These are phyloP conservation scores for Drosophila nigromelanica DNA, from an alignment of 1,140 invertebrate genomes.

Conservation along the genomic window DNA sequence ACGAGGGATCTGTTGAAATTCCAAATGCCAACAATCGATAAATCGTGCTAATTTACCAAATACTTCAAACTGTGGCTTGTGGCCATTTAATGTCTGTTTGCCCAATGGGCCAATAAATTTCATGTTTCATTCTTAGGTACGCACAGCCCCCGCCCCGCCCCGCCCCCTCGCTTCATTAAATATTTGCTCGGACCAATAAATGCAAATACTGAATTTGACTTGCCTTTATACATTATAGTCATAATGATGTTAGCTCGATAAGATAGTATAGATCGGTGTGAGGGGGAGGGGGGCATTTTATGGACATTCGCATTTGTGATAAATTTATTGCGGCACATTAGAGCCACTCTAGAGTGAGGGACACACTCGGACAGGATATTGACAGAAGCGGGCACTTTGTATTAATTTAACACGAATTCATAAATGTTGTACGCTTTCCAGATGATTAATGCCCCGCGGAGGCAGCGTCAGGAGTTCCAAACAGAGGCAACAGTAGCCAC, in stretches of 20 bases:
- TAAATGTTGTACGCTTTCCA: conserved; percentile 27
- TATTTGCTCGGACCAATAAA: conserved; percentile 5
- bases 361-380: conserved; percentile 4
- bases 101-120: conserved; percentile 38
- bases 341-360: conserved; percentile 28
- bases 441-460: conserved; percentile 70
- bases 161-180: neutral
- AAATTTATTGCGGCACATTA: conserved; percentile 65
- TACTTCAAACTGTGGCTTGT: conserved; percentile 7
- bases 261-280: conserved; percentile 48
- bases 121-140: conserved; percentile 21
- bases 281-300: neutral
- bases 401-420: conserved; percentile 71
- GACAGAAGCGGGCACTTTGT: conserved; percentile 55
- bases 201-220: conserved; percentile 52
- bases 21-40: conserved; percentile 37
- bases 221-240: conserved; percentile 3
- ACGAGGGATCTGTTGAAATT: conserved; percentile 16
- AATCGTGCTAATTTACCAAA: conserved; percentile 54
- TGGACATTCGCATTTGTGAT: conserved; percentile 36
- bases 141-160: neutral
- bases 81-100: conserved; percentile 38
- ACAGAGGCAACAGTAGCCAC: neutral
- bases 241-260: conserved; percentile 60
- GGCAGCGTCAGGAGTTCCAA: neutral